phyloP scores from a whole-genome alignment of 2,113 vertebrate species.

The Microtus ochrogaster region DNA sequence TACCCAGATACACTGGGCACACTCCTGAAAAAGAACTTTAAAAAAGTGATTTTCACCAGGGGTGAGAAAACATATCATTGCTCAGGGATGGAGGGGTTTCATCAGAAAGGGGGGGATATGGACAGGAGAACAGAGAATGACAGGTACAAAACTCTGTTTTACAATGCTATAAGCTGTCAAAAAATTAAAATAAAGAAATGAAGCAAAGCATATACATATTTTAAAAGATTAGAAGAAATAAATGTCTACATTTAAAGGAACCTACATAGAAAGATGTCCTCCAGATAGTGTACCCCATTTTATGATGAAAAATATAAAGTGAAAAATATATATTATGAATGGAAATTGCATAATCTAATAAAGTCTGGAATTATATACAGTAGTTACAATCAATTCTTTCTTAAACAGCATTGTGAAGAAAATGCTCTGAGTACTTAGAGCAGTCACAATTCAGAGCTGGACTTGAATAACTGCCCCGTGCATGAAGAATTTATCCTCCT shows the following conservation, averaged over 20 bases:
- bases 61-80: neutral
- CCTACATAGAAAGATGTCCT: neutral
- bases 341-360: neutral
- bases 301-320: neutral
- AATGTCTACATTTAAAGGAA: neutral
- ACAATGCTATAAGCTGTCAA: neutral
- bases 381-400: neutral
- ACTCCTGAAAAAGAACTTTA: neutral
- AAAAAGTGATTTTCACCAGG: neutral
- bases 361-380: neutral
- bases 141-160: neutral
- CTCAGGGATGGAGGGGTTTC: neutral
- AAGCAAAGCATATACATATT: neutral
- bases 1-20: neutral
- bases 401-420: slow-evolving; percentile 66
- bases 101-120: neutral
- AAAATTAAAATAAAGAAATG: neutral
- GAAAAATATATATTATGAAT: neutral
- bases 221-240: neutral
- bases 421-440: slow-evolving; percentile 86
- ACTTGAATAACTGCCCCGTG: slow-evolving; percentile 89
- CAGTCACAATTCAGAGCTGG: slow-evolving; percentile 87
- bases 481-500: slow-evolving; percentile 87
- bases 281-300: neutral
- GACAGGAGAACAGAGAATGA: neutral